A percentile compares a stretch with the other conserved stretches of the same genome.
Evolutionary conservation across 2,113 vertebrate genomes (phyloP).

Genomic region (Hirundichthys speculiger): DNA sequence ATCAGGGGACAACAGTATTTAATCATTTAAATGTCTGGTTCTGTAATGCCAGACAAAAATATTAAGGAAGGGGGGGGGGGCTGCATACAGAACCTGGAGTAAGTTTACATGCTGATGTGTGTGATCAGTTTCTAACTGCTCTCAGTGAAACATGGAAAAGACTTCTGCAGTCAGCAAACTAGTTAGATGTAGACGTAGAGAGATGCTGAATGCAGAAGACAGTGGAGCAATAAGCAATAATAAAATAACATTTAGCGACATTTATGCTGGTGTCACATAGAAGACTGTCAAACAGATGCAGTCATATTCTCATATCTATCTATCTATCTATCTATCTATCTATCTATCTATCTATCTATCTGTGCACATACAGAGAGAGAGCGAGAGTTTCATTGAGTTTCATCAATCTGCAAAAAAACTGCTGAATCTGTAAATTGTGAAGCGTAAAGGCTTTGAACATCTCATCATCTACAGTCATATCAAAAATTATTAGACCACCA

Average conservation of each 20-base stretch:
- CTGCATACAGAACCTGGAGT: conserved; percentile 26
- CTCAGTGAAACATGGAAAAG: conserved; percentile 6
- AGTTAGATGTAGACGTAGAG: conserved; percentile 17
- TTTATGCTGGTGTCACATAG: neutral
- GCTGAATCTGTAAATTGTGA: no score
- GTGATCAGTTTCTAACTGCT: conserved; percentile 4
- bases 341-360: no score
- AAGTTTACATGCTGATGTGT: neutral
- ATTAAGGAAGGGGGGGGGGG: conserved; percentile 43
- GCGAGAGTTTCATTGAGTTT: no score
- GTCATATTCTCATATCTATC: neutral
- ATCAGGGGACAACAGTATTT: conserved; percentile 39
- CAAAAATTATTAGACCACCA: no score
- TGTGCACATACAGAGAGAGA: no score
- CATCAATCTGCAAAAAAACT: no score
- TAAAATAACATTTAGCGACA: neutral
- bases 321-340: no score
- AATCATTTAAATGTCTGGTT: conserved; percentile 65
- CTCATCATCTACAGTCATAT: no score
- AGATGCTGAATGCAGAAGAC: conserved; percentile 9
- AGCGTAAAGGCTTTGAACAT: no score
- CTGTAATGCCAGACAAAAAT: conserved; percentile 65
- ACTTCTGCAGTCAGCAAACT: conserved; percentile 16
- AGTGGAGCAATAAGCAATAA: neutral
- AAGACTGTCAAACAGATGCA: neutral